These are phyloP conservation scores for Chauna torquata DNA, from an alignment of 2,113 vertebrate species.

Conservation along the genomic window DNA sequence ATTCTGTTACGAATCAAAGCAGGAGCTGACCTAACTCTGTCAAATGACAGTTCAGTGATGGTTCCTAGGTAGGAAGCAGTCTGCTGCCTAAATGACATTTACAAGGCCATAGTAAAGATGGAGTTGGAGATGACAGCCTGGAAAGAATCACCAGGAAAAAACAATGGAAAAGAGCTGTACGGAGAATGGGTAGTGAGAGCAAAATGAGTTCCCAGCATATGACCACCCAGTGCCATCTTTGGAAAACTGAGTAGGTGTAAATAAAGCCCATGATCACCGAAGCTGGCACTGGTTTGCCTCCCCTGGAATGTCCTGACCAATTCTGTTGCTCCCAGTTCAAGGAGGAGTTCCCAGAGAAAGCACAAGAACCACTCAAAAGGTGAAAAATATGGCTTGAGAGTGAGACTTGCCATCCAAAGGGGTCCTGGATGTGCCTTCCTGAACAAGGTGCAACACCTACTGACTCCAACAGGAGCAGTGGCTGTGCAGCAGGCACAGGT, in stretches of 20 bases:
- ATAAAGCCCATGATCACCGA: neutral
- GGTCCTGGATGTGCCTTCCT: neutral
- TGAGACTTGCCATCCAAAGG: neutral
- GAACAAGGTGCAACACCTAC: neutral
- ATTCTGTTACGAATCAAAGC: neutral
- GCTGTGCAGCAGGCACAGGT: neutral
- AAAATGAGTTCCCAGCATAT: neutral
- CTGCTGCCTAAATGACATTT: neutral
- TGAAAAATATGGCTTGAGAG: neutral
- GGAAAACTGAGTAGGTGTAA: neutral
- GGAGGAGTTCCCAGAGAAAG: neutral
- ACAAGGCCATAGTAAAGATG: neutral
- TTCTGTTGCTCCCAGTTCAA: rapidly evolving
- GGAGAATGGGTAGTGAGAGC: neutral
- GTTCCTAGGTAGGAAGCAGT: neutral
- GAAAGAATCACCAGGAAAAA: neutral
- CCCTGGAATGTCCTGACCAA: rapidly evolving
- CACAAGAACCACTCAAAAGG: neutral
- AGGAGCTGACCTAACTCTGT: neutral
- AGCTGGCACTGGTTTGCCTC: neutral
- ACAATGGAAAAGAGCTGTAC: neutral
- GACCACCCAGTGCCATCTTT: neutral
- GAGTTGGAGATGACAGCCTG: neutral
- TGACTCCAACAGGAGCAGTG: neutral
- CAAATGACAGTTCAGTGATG: neutral